Evolutionary conservation across 35 echinoderm and acorn worm species (phyloP).

Genomic region (Ophiothrix spiculata): DNA sequence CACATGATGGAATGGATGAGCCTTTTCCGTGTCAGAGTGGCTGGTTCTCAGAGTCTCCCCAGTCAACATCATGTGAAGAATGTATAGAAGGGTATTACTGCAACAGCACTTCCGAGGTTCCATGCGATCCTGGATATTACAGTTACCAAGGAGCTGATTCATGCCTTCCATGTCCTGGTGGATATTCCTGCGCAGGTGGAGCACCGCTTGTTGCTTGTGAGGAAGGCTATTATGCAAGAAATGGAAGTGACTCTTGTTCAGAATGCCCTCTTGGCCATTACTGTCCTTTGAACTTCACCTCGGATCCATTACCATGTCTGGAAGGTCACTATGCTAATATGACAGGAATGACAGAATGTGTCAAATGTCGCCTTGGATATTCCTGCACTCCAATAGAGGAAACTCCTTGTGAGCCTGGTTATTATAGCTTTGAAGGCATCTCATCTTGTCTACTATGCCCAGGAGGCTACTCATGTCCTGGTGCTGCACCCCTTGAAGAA

Average conservation of each 20-base stretch:
- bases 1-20: constrained; percentile 50
- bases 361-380: constrained; percentile 53
- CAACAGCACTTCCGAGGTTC: constrained; percentile 29
- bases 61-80: constrained; percentile 29
- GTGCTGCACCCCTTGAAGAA: constrained; percentile 20
- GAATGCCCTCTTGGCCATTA: constrained; percentile 74
- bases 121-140: constrained; percentile 67
- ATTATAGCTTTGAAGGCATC: constrained; percentile 55
- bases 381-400: constrained; percentile 58
- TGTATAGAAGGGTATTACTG: constrained; percentile 77
- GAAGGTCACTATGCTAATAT: constrained; percentile 49
- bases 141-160: constrained; percentile 57
- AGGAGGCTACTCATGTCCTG: constrained; percentile 72
- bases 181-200: constrained; percentile 72
- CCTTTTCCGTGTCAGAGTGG: constrained; percentile 57
- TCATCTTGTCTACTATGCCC: constrained; percentile 67
- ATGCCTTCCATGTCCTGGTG: constrained; percentile 72
- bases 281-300: constrained; percentile 67
- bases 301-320: constrained; percentile 51
- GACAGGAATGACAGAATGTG: constrained; percentile 34
- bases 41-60: background rate
- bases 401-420: constrained; percentile 59
- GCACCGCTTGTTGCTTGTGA: constrained; percentile 38
- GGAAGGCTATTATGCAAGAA: constrained; percentile 59
- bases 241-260: constrained; percentile 65